Conservation (phyloP, 2,888 invertebrate genomes). For the Ochropacha duplaris region DNA sequence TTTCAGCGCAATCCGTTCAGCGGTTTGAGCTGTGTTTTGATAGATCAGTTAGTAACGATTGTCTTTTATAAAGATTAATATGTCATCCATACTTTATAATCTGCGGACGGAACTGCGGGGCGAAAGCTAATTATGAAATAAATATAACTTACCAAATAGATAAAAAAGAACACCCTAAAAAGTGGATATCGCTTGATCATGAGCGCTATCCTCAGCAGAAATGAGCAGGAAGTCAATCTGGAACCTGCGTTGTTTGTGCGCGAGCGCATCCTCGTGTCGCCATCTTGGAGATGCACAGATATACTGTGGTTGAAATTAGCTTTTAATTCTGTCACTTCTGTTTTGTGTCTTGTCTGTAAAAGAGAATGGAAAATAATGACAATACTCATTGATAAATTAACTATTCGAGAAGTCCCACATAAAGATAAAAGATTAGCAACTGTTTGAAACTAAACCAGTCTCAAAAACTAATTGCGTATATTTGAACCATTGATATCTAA, state of each 20-base stretch:
- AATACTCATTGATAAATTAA: too few relatives aligned
- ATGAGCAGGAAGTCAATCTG: constrained; percentile 38
- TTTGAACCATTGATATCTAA: too few relatives aligned
- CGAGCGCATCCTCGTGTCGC: constrained; percentile 28
- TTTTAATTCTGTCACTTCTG: constrained; percentile 39
- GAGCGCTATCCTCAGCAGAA: constrained; percentile 90
- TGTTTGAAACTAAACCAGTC: too few relatives aligned
- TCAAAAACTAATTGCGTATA: too few relatives aligned
- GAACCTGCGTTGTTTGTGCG: constrained; percentile 20
- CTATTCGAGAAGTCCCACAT: too few relatives aligned
- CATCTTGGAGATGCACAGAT: constrained; percentile 57
- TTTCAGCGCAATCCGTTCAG: too few relatives aligned
- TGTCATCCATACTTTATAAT: too few relatives aligned
- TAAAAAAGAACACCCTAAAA: constrained; percentile 90
- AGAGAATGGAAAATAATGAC: constrained; percentile 3
- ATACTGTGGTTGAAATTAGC: constrained; percentile 54
- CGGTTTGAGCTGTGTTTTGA: too few relatives aligned
- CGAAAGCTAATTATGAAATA: constrained; percentile 4
- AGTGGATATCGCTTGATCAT: constrained; percentile 92
- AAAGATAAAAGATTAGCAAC: too few relatives aligned
- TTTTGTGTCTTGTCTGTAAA: constrained; percentile 51
- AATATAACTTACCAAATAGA: constrained; percentile 88
- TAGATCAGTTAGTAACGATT: too few relatives aligned
- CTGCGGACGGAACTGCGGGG: not conserved
- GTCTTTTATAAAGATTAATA: too few relatives aligned